Percentiles rank a stretch among this genome's conserved stretches.
Evolutionary conservation across 1,140 invertebrate species (phyloP).

Genomic region (Sweltsa coloradensis): DNA sequence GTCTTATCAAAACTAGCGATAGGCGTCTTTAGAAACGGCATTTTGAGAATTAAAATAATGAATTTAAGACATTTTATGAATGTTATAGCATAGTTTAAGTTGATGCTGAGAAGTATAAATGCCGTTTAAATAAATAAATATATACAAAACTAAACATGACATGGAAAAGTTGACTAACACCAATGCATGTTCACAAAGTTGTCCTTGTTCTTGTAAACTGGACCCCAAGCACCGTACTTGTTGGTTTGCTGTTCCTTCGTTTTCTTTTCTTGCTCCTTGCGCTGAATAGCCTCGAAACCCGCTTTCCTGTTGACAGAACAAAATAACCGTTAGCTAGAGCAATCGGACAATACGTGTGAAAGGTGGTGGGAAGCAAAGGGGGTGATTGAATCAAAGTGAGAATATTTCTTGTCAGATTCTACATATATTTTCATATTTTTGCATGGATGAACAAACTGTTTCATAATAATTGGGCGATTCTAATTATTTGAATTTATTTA

Average conservation of each 20-base stretch:
- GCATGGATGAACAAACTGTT: too few species aligned
- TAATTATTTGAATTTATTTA: too few species aligned
- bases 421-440: too few species aligned
- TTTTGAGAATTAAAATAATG: constrained; percentile 2
- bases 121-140: background rate
- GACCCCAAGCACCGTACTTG: constrained; percentile 49
- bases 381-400: too few species aligned
- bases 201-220: constrained; percentile 55
- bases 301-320: constrained; percentile 32
- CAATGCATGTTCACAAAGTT: constrained; percentile 55
- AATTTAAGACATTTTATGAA: background rate
- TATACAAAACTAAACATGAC: too few species aligned
- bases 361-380: too few species aligned
- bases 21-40: too few species aligned
- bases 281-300: constrained; percentile 24
- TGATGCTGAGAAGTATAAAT: constrained; percentile 5
- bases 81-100: constrained; percentile 3
- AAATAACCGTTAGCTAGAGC: constrained; percentile 8
- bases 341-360: background rate
- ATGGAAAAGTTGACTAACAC: constrained; percentile 32
- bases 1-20: too few species aligned
- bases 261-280: constrained; percentile 23
- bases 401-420: too few species aligned
- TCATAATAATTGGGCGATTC: too few species aligned
- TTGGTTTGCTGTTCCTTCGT: constrained; percentile 20